Percentiles rank a stretch among this genome's conserved stretches.
phyloP scores from a whole-genome alignment of 2,888 invertebrate genomes.

The Alsophila aescularia region DNA sequence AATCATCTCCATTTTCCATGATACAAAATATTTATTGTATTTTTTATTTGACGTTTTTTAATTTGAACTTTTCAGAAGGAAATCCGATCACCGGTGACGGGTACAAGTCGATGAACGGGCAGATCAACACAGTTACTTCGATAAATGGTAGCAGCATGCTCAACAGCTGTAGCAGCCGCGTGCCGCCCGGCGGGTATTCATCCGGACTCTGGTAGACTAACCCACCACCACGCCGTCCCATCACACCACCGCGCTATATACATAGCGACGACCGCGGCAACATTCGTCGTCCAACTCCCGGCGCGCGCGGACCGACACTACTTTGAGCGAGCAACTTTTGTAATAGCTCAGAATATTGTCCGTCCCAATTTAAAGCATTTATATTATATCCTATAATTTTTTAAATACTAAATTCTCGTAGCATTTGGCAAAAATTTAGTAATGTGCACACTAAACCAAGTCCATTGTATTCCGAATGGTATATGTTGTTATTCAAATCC shows the following conservation, averaged over 20 bases:
- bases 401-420: slow-evolving; percentile 58
- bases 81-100: slow-evolving; percentile 85
- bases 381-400: slow-evolving; percentile 63
- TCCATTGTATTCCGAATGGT: slow-evolving; percentile 68
- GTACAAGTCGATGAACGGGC: slow-evolving; percentile 84
- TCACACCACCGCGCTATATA: slow-evolving; percentile 42
- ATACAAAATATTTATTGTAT: background rate
- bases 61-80: slow-evolving; percentile 74
- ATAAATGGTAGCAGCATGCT: slow-evolving; percentile 72
- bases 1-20: slow-evolving; percentile 24
- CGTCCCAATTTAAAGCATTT: slow-evolving; percentile 60
- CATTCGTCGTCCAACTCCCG: slow-evolving; percentile 33
- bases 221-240: slow-evolving; percentile 42
- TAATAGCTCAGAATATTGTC: slow-evolving; percentile 39
- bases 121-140: slow-evolving; percentile 81
- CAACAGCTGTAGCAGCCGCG: slow-evolving; percentile 83
- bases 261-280: slow-evolving; percentile 40
- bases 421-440: slow-evolving; percentile 57
- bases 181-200: slow-evolving; percentile 88
- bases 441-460: slow-evolving; percentile 46
- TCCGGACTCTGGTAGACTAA: slow-evolving; percentile 87
- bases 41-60: slow-evolving; percentile 11
- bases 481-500: slow-evolving; percentile 81
- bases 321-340: slow-evolving; percentile 31
- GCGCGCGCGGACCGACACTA: slow-evolving; percentile 44